Evolutionary conservation across 2,888 invertebrate genomes (phyloP), one percentile per base, ranked within the genome.

Genomic region (Idaea straminata): DNA sequence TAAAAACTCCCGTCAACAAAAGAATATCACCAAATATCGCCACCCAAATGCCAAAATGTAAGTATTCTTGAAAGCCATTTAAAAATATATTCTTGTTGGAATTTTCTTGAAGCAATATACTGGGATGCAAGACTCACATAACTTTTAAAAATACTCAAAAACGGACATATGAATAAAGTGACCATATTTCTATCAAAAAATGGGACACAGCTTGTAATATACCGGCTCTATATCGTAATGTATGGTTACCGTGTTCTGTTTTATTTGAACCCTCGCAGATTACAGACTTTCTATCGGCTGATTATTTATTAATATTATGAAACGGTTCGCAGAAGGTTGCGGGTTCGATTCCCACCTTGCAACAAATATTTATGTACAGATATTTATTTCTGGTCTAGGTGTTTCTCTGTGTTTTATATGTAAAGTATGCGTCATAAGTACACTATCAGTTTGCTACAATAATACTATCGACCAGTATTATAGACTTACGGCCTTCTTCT

Each of bases 121-220:
- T 47, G 13, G 13, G 47, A 7, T 47, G 10, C 47, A 7, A 47
- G 47, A 13, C 47, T 47, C 47, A 7, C 47, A 47, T 47, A 47
- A 47, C 47, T 47, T 47, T 10, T 13, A 47, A 47, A 13, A 47
- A 47, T 13, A 47, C 47, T 47, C 10, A 47, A 47, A 47, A 47
- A 13, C 47, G 47, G 47, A 47, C 47, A 47, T 13, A 13, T 34
- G 59, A 59, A 59, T 59, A 59, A 34, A 59, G 59, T 59, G 59
- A 34, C 59, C 59, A 59, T 59, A 59, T 16, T 59, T 59, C 59
- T 59, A 59, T 59, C 59, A 59, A 34, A 34, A 15, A 59, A 10
- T 59, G 34, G 59, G 59, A 59, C 59, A 34, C 6, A 6, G 59
- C 59, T 58, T 15, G 59, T 59, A 59, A 59, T 59, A 34, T 59